Percentiles rank a stretch among this genome's conserved stretches.
phyloP scores from a whole-genome alignment of 2,888 invertebrate species.

The Rhagophthalmus giganteus region DNA sequence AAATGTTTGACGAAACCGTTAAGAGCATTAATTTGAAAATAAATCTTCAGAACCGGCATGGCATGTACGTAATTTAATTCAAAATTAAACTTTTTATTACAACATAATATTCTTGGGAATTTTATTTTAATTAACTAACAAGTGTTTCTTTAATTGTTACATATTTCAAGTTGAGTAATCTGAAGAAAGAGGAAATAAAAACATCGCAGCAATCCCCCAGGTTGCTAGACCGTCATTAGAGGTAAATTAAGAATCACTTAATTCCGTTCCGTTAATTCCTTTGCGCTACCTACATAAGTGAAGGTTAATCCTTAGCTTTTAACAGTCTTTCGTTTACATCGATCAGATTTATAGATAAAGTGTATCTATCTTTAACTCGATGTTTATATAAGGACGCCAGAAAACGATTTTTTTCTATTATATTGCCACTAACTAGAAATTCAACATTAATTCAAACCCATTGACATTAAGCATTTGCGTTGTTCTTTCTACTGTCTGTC shows the following conservation, averaged over 20 bases:
- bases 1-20: neutral
- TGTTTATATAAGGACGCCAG: constrained; percentile 3
- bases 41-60: no score
- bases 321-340: constrained; percentile 10
- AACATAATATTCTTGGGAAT: no score
- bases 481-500: constrained; percentile 22
- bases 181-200: neutral
- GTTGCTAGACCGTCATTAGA: neutral
- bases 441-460: constrained; percentile 21
- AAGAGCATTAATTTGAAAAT: neutral
- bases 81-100: no score
- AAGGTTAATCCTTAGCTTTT: constrained; percentile 12
- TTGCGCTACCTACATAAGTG: no score
- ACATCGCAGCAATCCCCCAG: neutral
- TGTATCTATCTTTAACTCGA: constrained; percentile 4
- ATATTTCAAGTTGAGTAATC: neutral
- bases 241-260: neutral
- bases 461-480: constrained; percentile 21
- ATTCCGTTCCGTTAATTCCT: no score
- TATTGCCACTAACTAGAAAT: constrained; percentile 14
- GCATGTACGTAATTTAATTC: no score
- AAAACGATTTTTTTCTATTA: constrained; percentile 10
- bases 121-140: neutral
- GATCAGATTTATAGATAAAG: constrained; percentile 19
- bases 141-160: neutral